Evolutionary conservation across 2,888 invertebrate genomes (phyloP), one percentile per base, ranked within the genome.

Genomic region (Penaeus monodon): DNA sequence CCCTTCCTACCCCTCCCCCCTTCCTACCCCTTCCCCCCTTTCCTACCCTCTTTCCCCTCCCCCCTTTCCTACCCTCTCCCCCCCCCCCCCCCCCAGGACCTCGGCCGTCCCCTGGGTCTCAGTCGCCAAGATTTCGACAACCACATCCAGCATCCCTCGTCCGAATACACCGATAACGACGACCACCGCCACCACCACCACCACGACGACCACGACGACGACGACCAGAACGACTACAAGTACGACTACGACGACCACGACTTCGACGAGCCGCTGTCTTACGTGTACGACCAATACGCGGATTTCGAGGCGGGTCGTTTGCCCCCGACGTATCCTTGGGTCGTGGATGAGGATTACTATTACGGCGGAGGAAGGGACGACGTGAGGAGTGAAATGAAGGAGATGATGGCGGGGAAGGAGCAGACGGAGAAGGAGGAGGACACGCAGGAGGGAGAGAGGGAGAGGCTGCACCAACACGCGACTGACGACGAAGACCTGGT

Each of bases 221-320:
- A 66, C 29, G 74, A 44, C 33, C 57, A 76, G 38, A 68, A 86
- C 27, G 63, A 49, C 49, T 81, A 86, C 77, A 57, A 77, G 12
- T 33, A 38, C 49, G 68, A 65, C 76, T 22, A 38, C 22, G 65
- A 20, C 24, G 77, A 81, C 86, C 57, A 68, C 29, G 33, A 66
- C 33, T 86, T 81, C 70, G 81, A 81, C 20, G 81, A 86, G 57
- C 57, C 57, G 57, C 57, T 57, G 57, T 20, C 57, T 64, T 81
- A 86, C 66, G 86, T 86, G 29, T 86, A 86, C 70, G 86, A 86
- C 29, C 63, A 86, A 7, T 81, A 76, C 33, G 86, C 38, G 17
- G 68, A 77, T 65, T 86, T 77, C 38, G 81, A 57, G 12, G 44
- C 38, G 8, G 81, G 70, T 24, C 29, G 68, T 12, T 2, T 66